These are phyloP conservation scores for Apotomis betuletana DNA, from an alignment of 2,888 invertebrate genomes.

Conservation along the genomic window DNA sequence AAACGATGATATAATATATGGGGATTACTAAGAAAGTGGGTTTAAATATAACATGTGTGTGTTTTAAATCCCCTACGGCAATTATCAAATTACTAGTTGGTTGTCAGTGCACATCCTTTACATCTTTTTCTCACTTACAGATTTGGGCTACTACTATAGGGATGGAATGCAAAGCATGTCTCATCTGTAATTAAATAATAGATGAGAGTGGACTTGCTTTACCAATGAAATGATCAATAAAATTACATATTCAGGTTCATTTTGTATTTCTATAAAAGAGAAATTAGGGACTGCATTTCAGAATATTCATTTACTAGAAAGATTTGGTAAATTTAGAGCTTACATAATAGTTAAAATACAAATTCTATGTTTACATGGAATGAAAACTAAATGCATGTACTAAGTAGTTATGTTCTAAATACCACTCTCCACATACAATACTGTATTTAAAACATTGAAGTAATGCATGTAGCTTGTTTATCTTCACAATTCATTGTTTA, in stretches of 20 bases:
- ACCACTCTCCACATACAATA: slow-evolving; percentile 33
- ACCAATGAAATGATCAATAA: slow-evolving; percentile 7
- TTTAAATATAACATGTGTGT: no score
- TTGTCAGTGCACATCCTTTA: no score
- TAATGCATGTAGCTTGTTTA: slow-evolving; percentile 35
- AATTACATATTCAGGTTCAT: slow-evolving; percentile 17
- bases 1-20: no score
- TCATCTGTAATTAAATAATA: no score
- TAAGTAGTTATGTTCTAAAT: slow-evolving; percentile 42
- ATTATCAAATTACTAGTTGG: no score
- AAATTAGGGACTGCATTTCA: slow-evolving; percentile 31
- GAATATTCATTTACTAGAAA: slow-evolving; percentile 25
- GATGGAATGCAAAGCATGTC: no score
- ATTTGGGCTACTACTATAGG: no score
- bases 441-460: slow-evolving; percentile 28
- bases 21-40: no score
- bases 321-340: slow-evolving; percentile 25
- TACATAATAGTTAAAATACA: slow-evolving; percentile 41
- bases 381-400: slow-evolving; percentile 47
- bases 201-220: background rate
- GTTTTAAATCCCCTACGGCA: no score
- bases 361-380: slow-evolving; percentile 46
- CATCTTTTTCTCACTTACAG: no score
- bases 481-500: slow-evolving; percentile 18
- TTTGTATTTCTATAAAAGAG: slow-evolving; percentile 39